Conservation (phyloP, 2,797 vertebrate genomes). For the Rhynchotus rufescens region DNA sequence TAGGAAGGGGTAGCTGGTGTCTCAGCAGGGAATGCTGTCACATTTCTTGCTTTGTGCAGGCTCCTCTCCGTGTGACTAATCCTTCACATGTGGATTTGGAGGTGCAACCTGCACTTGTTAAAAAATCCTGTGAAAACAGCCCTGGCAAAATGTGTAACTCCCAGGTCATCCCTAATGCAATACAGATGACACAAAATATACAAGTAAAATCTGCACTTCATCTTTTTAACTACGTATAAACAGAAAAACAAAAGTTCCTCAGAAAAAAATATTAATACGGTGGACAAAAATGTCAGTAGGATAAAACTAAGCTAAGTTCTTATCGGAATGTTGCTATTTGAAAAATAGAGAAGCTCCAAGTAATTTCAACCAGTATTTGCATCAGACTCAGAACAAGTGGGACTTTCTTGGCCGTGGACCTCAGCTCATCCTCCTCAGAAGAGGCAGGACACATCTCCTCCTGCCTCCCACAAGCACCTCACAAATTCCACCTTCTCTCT, state of each 20-base stretch:
- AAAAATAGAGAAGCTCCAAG: background rate
- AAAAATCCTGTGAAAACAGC: slow-evolving; percentile 16
- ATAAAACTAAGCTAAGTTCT: background rate
- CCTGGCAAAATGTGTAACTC: background rate
- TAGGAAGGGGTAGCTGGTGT: slow-evolving; percentile 34
- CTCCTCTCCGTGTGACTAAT: slow-evolving; percentile 37
- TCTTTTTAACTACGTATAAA: background rate
- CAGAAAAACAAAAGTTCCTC: background rate
- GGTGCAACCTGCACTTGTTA: background rate
- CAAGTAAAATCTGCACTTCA: background rate
- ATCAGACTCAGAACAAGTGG: background rate
- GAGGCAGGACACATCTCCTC: background rate
- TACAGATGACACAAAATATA: background rate
- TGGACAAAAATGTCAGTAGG: background rate
- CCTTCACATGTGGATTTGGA: slow-evolving; percentile 33
- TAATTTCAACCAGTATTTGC: background rate
- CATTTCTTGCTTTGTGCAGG: slow-evolving; percentile 23
- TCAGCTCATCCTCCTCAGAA: background rate
- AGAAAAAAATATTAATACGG: background rate
- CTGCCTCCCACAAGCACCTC: background rate
- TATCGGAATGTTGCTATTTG: background rate
- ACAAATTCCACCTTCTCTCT: background rate
- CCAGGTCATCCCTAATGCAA: background rate
- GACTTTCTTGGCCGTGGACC: background rate
- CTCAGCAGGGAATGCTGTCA: slow-evolving; percentile 38